phyloP scores from a whole-genome alignment of 2,888 invertebrate species.

The Amblyjoppa proteus region DNA sequence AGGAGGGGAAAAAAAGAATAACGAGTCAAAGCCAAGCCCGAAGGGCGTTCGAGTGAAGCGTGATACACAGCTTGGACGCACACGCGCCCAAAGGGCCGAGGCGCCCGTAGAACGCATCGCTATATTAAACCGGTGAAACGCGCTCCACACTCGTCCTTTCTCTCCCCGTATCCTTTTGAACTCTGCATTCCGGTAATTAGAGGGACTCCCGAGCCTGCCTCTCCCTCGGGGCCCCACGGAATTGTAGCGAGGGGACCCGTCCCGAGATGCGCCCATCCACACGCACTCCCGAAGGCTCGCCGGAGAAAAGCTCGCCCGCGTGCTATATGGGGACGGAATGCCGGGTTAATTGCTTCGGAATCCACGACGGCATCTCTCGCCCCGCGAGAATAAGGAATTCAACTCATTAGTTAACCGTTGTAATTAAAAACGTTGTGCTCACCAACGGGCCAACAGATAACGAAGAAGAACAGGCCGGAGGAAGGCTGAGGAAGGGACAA shows the following conservation, averaged over 20 bases:
- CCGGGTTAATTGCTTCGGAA: slow-evolving; percentile 76
- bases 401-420: slow-evolving; percentile 81
- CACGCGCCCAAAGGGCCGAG: slow-evolving; percentile 21
- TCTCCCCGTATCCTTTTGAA: slow-evolving; percentile 64
- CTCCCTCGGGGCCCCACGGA: slow-evolving; percentile 50
- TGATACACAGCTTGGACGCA: slow-evolving; percentile 14
- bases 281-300: slow-evolving; percentile 17
- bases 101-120: slow-evolving; percentile 35
- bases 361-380: slow-evolving; percentile 70
- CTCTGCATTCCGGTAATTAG: slow-evolving; percentile 68
- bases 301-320: slow-evolving; percentile 23
- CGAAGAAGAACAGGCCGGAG: slow-evolving; percentile 75
- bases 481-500: slow-evolving; percentile 64
- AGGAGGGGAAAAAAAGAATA: slow-evolving; percentile 19
- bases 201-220: slow-evolving; percentile 36
- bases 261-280: slow-evolving; percentile 13
- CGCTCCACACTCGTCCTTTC: slow-evolving; percentile 26
- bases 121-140: slow-evolving; percentile 52
- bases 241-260: slow-evolving; percentile 33
- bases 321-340: slow-evolving; percentile 68
- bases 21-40: slow-evolving; percentile 39
- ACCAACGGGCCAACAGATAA: slow-evolving; percentile 80
- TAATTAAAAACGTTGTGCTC: slow-evolving; percentile 83
- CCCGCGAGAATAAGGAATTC: slow-evolving; percentile 79
- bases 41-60: slow-evolving; percentile 46